Base-by-base conservation (phyloP, 1,140 invertebrate genomes). In the Hylaeus volcanicus region DNA sequence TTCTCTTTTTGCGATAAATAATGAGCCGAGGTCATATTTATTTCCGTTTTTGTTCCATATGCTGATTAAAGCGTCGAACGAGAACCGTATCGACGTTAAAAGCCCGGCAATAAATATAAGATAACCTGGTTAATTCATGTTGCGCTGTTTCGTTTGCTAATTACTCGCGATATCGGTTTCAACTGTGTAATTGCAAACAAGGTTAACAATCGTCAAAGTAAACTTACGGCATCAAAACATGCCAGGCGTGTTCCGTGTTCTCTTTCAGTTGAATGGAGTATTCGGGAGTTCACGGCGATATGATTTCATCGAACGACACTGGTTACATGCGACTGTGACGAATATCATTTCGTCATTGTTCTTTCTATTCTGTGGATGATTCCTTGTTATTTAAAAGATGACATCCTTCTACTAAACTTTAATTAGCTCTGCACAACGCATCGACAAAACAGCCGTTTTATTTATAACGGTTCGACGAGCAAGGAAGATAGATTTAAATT, bases 61-160 rank as follows among this genome's bases (percentile, higher is more conserved):
- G 15, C 75, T 77, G 66, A 37, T 77, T 77, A 77, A 77, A 77
- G 66, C 66, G 66, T 70, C 66, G 66, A 66, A 61, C 26, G 45
- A 56, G 51, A 77, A 77, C 65, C 70, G 66, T 77, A 77, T 77
- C 75, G 65, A 26, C 55, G 65, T 51, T 77, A 70, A 77, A 77
- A 77, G 74, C 74, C 45, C 12, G 74, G 65, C 65, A 70, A 77
- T 77, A 71, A 77, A 77, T 77, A 77, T 55, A 77, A 77, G 66
- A 77, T 70, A 77, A 61, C 75, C 26, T 53, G 75, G 75, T 77
- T 70, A 51, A 77, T 77, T 77, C 66, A 71, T 71, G 48, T 77
- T 61, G 11, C 56, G 51, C 55, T 37, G 15, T 61, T 5, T 56
- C 56, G 66, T 71, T 77, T 48, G 75, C 66, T 77, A 71, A 77